Base-by-base conservation (phyloP, 2,113 vertebrate species). In the Syngnathus typhle region DNA sequence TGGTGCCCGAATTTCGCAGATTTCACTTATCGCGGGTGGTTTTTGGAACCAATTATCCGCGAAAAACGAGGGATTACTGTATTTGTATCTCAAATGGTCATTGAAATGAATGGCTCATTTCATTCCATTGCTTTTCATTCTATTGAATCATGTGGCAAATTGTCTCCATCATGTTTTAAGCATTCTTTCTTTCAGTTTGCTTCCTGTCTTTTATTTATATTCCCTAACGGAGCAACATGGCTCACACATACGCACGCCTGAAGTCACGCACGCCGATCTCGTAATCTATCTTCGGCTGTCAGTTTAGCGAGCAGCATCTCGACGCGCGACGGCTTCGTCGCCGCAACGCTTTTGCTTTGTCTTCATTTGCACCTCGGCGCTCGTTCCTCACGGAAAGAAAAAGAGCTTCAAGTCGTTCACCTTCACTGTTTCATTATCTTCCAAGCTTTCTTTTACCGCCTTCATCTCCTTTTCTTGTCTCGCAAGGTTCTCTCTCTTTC, bases 211-310 rank as follows among this genome's bases (percentile, higher is more conserved):
- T 32, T 32, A 32, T 32, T 32, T 32, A 32, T 23, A 4, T 12
- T 54, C 51, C 51, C 10, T 4, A 23, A 54, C n/a, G 6, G 49
- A n/a, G 49, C 49, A n/a, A 52, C n/a, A 77, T 75, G 77, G 81
- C 70, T 69, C 72, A 74, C 73, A 19, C 46, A 7, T 7, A 1
- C 49, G 7, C 52, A 23, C 10, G 52, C 52, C 70, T 56, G 7
- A 61, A 60, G 52, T 47, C 39, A 55, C 46, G 60, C 18, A 18
- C 18, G 59, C 55, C 1, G 13, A 77, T 70, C 61, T 66, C 70
- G 74, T 75, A 72, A 80, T 82, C 61, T 68, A 67, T 85, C 81
- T 78, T 66, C 43, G 68, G 77, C 69, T 65, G 76, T 79, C 79
- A 77, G 61, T 81, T 77, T 44, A 58, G 64, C 43, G 9, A 67